Evolutionary conservation across 1,140 invertebrate genomes (phyloP).

Genomic region (Agraylea sexmaculata): DNA sequence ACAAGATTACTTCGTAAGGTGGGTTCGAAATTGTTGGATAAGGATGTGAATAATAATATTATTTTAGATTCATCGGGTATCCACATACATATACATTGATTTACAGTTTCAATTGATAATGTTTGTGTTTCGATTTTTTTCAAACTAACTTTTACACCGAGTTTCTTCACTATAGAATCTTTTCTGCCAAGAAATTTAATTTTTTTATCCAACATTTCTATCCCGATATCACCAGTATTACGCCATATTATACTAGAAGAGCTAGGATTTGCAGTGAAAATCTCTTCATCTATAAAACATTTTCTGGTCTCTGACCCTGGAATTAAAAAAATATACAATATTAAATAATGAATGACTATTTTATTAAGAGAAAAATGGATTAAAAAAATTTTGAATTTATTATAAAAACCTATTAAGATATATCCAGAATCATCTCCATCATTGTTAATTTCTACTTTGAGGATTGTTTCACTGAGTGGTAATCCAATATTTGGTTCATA

Average conservation of each 20-base stretch:
- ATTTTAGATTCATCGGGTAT: slow-evolving; percentile 35
- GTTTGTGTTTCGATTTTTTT: slow-evolving; percentile 44
- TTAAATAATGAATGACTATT: slow-evolving; percentile 9
- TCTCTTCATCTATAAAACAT: slow-evolving; percentile 38
- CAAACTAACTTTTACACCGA: slow-evolving; percentile 56
- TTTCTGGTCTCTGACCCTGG: slow-evolving; percentile 48
- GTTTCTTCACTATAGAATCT: slow-evolving; percentile 59
- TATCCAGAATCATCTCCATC: slow-evolving; percentile 37
- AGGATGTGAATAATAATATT: slow-evolving; percentile 38
- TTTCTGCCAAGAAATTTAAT: slow-evolving; percentile 53
- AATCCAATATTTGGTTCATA: slow-evolving; percentile 43
- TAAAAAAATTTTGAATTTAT: slow-evolving; percentile 6
- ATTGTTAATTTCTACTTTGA: slow-evolving; percentile 37
- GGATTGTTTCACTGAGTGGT: slow-evolving; percentile 47
- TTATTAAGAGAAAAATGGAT: slow-evolving; percentile 2
- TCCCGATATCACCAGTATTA: slow-evolving; percentile 55
- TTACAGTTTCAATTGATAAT: slow-evolving; percentile 33
- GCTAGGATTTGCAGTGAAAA: background rate
- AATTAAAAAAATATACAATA: slow-evolving; percentile 24
- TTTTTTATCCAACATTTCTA: slow-evolving; percentile 32
- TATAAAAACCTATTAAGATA: slow-evolving; percentile 43
- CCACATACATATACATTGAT: slow-evolving; percentile 41
- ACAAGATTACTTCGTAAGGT: slow-evolving; percentile 20
- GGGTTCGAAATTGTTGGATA: too few species aligned
- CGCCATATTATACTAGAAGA: slow-evolving; percentile 39